These are phyloP conservation scores for Rhabditophanes sp. DNA, from an alignment of 2,888 invertebrate genomes.

Conservation along the genomic window DNA sequence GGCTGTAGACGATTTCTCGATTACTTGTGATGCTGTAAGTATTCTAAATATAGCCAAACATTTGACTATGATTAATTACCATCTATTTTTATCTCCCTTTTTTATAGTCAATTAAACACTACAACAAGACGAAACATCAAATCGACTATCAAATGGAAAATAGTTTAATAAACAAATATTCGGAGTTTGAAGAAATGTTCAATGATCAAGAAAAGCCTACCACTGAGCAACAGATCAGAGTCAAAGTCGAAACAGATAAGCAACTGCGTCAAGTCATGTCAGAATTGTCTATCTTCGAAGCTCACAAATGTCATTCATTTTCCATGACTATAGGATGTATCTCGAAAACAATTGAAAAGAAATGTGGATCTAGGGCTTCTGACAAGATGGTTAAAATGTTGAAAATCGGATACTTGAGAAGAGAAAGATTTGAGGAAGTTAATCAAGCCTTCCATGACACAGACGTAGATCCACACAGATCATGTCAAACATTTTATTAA, in stretches of 20 bases:
- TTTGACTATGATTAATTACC: not conserved
- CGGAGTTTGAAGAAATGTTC: constrained; percentile 6
- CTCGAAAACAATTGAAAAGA: constrained; percentile 2
- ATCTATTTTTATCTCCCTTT: not conserved
- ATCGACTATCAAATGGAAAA: constrained; percentile 11
- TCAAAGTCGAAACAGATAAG: constrained; percentile 5
- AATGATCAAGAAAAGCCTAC: not conserved
- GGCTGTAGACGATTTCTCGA: constrained; percentile 3
- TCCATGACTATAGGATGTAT: constrained; percentile 10
- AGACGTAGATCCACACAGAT: constrained; percentile 8
- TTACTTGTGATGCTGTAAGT: constrained; percentile 6
- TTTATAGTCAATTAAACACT: constrained; percentile 7
- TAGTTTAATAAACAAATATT: constrained; percentile 5
- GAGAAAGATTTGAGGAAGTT: constrained; percentile 14
- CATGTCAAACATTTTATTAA: constrained; percentile 4
- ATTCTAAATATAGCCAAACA: constrained; percentile 1
- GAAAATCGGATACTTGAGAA: constrained; percentile 11
- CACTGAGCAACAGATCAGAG: not conserved
- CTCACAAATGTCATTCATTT: constrained; percentile 11
- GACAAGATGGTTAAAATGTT: constrained; percentile 9
- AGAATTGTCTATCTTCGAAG: constrained; percentile 8
- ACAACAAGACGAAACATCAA: constrained; percentile 11
- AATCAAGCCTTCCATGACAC: constrained; percentile 11
- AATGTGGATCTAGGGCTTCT: constrained; percentile 9
- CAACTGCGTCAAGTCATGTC: constrained; percentile 4